Conservation (phyloP, 2,113 vertebrate genomes). For the Manacus vitellinus region DNA sequence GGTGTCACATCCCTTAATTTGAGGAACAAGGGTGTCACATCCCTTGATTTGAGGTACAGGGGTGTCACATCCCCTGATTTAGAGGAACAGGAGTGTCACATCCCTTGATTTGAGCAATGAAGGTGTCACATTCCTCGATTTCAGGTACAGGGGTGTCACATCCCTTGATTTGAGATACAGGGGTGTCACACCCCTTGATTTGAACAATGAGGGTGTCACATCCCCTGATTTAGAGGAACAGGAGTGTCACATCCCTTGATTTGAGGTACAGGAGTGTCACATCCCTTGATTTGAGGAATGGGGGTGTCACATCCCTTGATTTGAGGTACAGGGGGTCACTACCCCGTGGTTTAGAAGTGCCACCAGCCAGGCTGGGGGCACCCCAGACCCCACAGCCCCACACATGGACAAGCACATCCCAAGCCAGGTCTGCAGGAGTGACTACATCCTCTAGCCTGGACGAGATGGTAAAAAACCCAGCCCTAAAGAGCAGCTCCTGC, state of each 20-base stretch:
- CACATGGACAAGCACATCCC: neutral
- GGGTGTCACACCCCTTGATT: neutral
- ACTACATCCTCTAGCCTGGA: neutral
- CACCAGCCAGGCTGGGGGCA: rapidly evolving
- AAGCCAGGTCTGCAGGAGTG: rapidly evolving
- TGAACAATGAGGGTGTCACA: too few relatives aligned
- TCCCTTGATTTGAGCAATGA: too few relatives aligned
- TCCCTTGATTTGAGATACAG: too few relatives aligned
- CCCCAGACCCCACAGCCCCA: neutral
- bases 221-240: too few relatives aligned
- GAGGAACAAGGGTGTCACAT: too few relatives aligned
- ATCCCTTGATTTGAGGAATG: neutral
- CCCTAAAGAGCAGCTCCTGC: neutral
- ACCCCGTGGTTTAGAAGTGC: rapidly evolving
- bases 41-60: too few relatives aligned
- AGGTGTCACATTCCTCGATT: too few relatives aligned
- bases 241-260: neutral
- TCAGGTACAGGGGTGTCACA: neutral
- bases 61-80: too few relatives aligned
- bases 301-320: neutral
- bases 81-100: too few relatives aligned
- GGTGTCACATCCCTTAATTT: neutral
- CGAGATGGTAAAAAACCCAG: neutral
- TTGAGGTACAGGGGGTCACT: neutral
- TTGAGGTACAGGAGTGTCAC: neutral